Evolutionary conservation across 2,797 vertebrate genomes (phyloP).

Genomic region (Pseudocheirus occidentalis): DNA sequence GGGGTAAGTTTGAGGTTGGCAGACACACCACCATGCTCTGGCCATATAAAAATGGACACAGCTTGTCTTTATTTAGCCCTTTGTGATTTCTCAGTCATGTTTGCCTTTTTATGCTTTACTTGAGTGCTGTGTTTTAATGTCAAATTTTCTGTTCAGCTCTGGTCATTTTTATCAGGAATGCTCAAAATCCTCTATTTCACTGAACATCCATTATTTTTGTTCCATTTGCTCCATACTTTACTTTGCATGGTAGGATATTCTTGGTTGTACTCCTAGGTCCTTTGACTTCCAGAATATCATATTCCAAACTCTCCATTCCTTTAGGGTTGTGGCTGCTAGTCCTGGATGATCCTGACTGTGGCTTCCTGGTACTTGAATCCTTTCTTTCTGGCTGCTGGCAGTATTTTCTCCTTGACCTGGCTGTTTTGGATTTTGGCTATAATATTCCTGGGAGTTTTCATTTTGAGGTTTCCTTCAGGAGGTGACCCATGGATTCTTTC

Average conservation of each 20-base stretch:
- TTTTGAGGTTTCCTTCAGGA: not conserved
- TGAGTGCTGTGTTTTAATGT: not conserved
- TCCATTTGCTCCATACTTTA: not conserved
- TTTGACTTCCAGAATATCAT: not conserved
- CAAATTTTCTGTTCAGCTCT: not conserved
- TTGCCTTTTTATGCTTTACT: not conserved
- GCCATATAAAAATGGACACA: too few relatives aligned
- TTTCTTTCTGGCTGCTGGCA: not conserved
- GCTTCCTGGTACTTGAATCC: not conserved
- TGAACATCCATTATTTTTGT: not conserved
- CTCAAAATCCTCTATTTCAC: not conserved
- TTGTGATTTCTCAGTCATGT: not conserved
- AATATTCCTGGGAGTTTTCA: not conserved
- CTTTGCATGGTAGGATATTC: not conserved
- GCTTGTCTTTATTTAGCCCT: too few relatives aligned
- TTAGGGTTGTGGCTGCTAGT: not conserved
- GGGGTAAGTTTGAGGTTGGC: too few relatives aligned
- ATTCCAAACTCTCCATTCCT: not conserved
- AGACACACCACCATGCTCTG: too few relatives aligned
- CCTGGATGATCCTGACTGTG: not conserved
- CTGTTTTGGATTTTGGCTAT: not conserved
- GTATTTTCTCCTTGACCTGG: not conserved
- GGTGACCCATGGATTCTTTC: not conserved
- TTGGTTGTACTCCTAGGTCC: not conserved
- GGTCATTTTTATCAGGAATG: not conserved